Conservation (phyloP, 1,140 invertebrate genomes). For the Lordiphosa collinella region DNA sequence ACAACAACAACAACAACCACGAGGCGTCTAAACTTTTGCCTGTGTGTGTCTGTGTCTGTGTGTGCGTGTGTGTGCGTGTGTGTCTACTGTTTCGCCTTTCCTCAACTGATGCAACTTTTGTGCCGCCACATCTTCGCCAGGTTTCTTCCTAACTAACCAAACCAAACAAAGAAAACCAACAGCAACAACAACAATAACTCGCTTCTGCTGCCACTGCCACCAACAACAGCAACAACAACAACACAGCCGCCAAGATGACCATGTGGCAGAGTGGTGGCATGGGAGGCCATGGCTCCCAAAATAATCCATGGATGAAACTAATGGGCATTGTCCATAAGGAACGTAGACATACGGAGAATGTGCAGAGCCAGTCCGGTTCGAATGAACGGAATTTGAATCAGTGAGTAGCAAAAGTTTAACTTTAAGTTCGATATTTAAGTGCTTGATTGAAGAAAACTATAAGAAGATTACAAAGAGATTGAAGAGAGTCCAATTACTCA, state of each 20-base stretch:
- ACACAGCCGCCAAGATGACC: constrained; percentile 80
- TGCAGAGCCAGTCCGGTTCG: constrained; percentile 81
- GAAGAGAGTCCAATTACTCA: too few species aligned
- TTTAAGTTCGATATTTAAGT: too few species aligned
- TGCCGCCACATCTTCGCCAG: constrained; percentile 15
- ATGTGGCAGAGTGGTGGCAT: constrained; percentile 86
- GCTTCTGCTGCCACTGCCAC: constrained; percentile 32
- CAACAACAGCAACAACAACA: constrained; percentile 19
- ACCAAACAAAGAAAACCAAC: constrained; percentile 6
- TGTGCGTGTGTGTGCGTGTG: neutral
- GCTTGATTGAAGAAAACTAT: too few species aligned
- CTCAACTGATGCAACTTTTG: constrained; percentile 20
- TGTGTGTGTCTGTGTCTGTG: constrained; percentile 7
- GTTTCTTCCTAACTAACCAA: constrained; percentile 31
- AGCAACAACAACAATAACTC: constrained; percentile 7
- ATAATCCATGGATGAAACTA: constrained; percentile 90
- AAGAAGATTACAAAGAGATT: too few species aligned
- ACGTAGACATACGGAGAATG: constrained; percentile 82
- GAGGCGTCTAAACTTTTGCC: constrained; percentile 10
- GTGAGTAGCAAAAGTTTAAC: constrained; percentile 83
- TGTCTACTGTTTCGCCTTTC: neutral
- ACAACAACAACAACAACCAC: constrained; percentile 13
- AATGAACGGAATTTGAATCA: constrained; percentile 84
- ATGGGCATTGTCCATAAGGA: constrained; percentile 91
- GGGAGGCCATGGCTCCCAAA: constrained; percentile 87